Evolutionary conservation across 2,113 vertebrate species (phyloP), one percentile per base, ranked within the genome.

Genomic region (Ovibos moschatus): DNA sequence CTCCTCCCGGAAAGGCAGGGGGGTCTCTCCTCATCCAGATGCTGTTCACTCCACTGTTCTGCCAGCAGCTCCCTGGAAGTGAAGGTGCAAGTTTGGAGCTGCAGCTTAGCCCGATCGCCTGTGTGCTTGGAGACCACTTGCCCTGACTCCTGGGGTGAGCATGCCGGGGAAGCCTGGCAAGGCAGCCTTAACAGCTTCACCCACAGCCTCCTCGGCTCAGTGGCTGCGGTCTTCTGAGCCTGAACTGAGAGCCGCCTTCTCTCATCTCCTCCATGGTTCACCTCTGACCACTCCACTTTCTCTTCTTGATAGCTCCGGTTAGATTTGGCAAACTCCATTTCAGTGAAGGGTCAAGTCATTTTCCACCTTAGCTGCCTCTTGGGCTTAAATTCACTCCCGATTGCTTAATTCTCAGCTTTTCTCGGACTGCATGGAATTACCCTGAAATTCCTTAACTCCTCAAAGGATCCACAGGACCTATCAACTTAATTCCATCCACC

Each of bases 381-480:
- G 19, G 78, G 33, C 67, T 88, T 95, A 51, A 62, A 89, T 79
- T 89, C 45, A 79, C 33, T 17, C 19, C 11, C 50, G 36, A n/a
- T 50, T 55, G 28, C 62, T 90, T 90, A 58, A 23, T 93, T 74
- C 84, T 87, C 30, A n/a, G 51, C 86, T 93, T 43, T 33, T 21
- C 23, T 51, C 15, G 7, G 64, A 9, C 17, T 45, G 1, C 8
- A 7, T 47, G 64, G 27, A 84, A 60, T 40, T 71, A 79, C 25
- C 16, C 76, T 83, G 89, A 84, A 85, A 62, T 92, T 82, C 71
- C 21, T 95, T 92, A 57, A 53, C 84, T 93, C 85, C 89, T 50
- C 89, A 71, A 8, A 21, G 40, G 74, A 53, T 27, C 81, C 4
- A 9, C 50, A 90, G 47, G 30, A 45, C 19, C 47, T 28, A 8